Conservation (phyloP, 2,797 vertebrate species). For the Trachops cirrhosus region DNA sequence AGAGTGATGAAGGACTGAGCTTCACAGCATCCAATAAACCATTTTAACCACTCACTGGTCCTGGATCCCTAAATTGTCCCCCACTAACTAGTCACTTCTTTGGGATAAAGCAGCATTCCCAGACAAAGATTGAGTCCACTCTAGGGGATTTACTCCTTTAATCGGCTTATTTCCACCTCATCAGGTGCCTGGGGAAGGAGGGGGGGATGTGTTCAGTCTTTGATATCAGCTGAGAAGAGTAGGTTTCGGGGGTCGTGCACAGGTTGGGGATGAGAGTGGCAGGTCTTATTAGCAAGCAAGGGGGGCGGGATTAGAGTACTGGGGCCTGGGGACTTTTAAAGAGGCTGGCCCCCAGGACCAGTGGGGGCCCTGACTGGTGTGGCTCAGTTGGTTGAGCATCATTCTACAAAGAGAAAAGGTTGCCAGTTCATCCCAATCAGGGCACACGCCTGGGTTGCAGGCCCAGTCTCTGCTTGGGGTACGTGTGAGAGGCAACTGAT, state of each 20-base stretch:
- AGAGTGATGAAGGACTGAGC: not conserved
- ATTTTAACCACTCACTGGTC: not conserved
- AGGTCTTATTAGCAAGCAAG: not conserved
- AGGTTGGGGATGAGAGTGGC: rapidly evolving
- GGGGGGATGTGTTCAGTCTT: not conserved
- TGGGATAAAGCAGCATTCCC: not conserved
- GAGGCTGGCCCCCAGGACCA: no score
- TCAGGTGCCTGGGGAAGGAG: not conserved
- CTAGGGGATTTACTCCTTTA: not conserved
- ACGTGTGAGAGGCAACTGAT: not conserved
- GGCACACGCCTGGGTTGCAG: no score
- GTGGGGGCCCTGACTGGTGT: not conserved
- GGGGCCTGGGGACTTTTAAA: not conserved
- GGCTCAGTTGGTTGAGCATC: not conserved
- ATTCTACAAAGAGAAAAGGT: not conserved
- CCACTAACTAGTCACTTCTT: not conserved
- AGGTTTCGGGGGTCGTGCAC: not conserved
- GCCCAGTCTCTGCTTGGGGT: no score
- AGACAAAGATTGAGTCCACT: not conserved
- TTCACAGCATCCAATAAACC: not conserved
- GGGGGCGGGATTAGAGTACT: not conserved
- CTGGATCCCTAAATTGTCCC: not conserved
- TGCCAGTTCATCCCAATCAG: not conserved
- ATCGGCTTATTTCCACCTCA: not conserved
- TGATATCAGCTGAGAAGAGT: not conserved